Evolutionary conservation across 2,113 vertebrate genomes (phyloP).

Genomic region (Dromaius novaehollandiae): DNA sequence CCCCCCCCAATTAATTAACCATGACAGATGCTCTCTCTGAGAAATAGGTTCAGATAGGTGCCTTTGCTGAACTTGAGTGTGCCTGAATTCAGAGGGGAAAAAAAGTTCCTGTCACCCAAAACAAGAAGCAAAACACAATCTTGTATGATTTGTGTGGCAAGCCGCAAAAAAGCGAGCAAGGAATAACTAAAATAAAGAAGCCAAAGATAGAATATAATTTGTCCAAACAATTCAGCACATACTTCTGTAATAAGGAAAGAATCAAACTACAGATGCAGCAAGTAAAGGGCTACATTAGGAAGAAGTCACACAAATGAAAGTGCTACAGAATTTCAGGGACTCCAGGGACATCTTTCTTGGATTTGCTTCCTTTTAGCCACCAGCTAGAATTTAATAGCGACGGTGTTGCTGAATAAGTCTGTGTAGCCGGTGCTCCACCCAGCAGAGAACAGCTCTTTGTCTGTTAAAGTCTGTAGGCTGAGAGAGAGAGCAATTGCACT

Average conservation of each 20-base stretch:
- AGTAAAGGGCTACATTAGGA: not conserved
- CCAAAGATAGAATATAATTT: not conserved
- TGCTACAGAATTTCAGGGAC: not conserved
- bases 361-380: not conserved
- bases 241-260: not conserved
- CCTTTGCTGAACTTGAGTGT: not conserved
- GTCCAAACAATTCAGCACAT: not conserved
- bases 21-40: not conserved
- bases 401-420: not conserved
- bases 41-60: not conserved
- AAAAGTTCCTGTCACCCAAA: not conserved
- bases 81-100: not conserved
- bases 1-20: not conserved
- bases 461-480: not conserved
- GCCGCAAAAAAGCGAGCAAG: fast-evolving
- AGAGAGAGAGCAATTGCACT: not conserved
- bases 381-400: not conserved
- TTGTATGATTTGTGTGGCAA: not conserved
- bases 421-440: not conserved
- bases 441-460: fast-evolving
- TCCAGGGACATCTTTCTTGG: not conserved
- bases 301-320: not conserved
- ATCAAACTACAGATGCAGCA: not conserved
- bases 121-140: fast-evolving
- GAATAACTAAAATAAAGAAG: not conserved